Conservation (phyloP, 2,888 invertebrate species). For the Dilophus febrilis region DNA sequence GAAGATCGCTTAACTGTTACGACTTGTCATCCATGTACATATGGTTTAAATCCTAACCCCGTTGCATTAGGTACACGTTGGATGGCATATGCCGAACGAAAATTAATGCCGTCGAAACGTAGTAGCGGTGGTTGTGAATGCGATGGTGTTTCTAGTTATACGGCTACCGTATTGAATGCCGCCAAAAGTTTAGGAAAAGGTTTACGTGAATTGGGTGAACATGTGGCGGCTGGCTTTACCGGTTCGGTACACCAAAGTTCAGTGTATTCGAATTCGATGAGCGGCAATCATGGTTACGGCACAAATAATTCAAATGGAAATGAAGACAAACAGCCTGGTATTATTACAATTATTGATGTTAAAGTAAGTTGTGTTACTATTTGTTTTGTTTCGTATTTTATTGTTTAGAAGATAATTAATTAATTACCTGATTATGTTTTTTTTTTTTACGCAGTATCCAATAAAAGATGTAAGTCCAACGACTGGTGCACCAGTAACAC, state of each 20-base stretch:
- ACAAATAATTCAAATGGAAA: conserved; percentile 12
- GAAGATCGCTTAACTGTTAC: conserved; percentile 77
- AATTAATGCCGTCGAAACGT: conserved; percentile 55
- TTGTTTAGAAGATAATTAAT: too few relatives aligned
- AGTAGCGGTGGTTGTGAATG: conserved; percentile 74
- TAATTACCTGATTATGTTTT: too few relatives aligned
- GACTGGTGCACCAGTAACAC: conserved; percentile 21
- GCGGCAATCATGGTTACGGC: conserved; percentile 27
- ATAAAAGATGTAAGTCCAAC: conserved; percentile 27
- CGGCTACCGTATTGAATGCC: conserved; percentile 85
- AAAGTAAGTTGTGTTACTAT: conserved; percentile 33
- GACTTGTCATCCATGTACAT: conserved; percentile 72
- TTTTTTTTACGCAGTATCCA: conserved; percentile 17
- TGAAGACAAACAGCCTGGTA: conserved; percentile 63
- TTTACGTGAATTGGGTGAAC: conserved; percentile 75
- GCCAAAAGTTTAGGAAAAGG: conserved; percentile 89
- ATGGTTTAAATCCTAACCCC: conserved; percentile 48
- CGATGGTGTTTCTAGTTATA: conserved; percentile 74
- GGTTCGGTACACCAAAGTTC: conserved; percentile 37
- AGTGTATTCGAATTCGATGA: conserved; percentile 12
- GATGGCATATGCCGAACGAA: conserved; percentile 76
- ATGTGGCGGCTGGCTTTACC: conserved; percentile 76
- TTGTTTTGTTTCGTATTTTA: neutral
- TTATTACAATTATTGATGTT: conserved; percentile 75
- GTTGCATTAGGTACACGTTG: conserved; percentile 72